These are phyloP conservation scores for Carpatolechia fugitivella DNA, from an alignment of 2,888 invertebrate genomes.

Conservation along the genomic window DNA sequence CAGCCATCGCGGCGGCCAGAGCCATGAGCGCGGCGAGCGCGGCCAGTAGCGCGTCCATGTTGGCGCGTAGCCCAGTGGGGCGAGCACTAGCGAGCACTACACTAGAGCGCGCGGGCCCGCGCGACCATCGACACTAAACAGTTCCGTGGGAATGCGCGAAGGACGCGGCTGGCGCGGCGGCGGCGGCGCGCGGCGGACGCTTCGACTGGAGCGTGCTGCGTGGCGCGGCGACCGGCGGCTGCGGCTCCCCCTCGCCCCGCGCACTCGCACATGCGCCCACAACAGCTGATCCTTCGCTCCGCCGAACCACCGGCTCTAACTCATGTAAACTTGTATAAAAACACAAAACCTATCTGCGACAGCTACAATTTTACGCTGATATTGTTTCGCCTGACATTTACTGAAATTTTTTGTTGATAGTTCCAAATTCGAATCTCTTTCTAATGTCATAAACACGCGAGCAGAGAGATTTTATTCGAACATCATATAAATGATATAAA, in stretches of 20 bases:
- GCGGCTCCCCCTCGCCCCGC: constrained; percentile 37
- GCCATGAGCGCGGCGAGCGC: constrained; percentile 75
- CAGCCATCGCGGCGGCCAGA: constrained; percentile 77
- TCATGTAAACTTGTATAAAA: constrained; percentile 39
- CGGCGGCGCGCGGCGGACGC: constrained; percentile 29
- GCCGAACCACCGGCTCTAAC: constrained; percentile 40
- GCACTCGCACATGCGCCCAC: constrained; percentile 69
- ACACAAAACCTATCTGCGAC: constrained; percentile 18
- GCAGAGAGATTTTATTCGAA: background rate
- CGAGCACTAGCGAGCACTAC: constrained; percentile 46
- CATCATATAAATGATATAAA: no score
- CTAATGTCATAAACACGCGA: background rate
- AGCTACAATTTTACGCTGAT: constrained; percentile 17
- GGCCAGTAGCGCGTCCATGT: constrained; percentile 76
- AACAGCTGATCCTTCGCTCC: constrained; percentile 66
- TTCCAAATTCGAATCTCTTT: constrained; percentile 16
- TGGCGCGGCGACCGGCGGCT: constrained; percentile 31
- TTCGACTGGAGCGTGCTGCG: constrained; percentile 21
- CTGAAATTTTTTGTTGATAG: constrained; percentile 14
- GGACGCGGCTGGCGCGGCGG: constrained; percentile 24
- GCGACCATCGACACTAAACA: constrained; percentile 45
- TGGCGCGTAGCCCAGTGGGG: constrained; percentile 70
- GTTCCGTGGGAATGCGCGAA: constrained; percentile 43
- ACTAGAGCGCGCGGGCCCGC: constrained; percentile 39
- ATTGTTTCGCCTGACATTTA: constrained; percentile 22